phyloP scores from a whole-genome alignment of 2,888 invertebrate genomes.

The Cataglyphis rosenhaueri region DNA sequence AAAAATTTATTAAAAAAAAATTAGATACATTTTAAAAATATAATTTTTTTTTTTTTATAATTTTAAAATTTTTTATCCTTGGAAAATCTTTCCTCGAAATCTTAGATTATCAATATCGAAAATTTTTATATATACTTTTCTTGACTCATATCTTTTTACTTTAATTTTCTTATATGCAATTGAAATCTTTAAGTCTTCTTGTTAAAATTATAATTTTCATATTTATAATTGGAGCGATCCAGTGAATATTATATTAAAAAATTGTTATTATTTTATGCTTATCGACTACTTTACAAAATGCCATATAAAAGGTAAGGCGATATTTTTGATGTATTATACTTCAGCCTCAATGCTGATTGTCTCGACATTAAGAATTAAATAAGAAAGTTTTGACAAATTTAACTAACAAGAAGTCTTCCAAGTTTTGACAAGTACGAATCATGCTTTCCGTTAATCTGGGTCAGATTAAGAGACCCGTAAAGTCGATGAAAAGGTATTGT shows the following conservation, averaged over 20 bases:
- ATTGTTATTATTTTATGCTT: neutral
- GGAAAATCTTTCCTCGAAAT: neutral
- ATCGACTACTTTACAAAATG: neutral
- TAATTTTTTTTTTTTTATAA: neutral
- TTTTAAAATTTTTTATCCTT: neutral
- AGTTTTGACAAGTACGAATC: neutral
- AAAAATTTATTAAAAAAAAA: neutral
- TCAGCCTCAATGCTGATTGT: neutral
- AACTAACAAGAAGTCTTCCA: neutral
- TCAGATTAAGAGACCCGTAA: slow-evolving; percentile 1
- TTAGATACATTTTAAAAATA: neutral
- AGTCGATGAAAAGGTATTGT: neutral
- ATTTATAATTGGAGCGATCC: neutral
- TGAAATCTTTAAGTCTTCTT: neutral
- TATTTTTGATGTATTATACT: neutral
- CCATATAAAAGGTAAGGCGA: neutral
- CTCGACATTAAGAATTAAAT: neutral
- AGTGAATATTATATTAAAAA: neutral
- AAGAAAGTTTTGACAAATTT: neutral
- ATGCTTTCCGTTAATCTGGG: neutral
- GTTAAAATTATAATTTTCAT: neutral
- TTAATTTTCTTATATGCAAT: neutral
- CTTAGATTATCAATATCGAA: neutral
- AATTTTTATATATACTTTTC: neutral
- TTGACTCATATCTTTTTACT: neutral